These are phyloP conservation scores for Mesopsocus fuscifrons DNA, from an alignment of 2,888 invertebrate genomes.

Conservation along the genomic window DNA sequence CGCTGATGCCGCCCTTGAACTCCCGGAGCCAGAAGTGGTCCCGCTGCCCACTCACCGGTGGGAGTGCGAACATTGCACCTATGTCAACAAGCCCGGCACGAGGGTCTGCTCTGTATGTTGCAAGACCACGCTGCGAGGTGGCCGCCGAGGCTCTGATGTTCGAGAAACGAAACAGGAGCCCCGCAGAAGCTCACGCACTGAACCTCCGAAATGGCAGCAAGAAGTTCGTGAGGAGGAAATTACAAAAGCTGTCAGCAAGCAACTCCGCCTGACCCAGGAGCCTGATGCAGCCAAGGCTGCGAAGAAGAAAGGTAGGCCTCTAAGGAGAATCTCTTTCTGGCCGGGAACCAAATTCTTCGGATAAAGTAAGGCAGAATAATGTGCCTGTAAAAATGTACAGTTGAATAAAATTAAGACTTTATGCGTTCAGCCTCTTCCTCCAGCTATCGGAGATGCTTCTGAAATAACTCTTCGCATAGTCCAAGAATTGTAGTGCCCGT, in stretches of 20 bases:
- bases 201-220: not conserved
- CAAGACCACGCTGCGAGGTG: conserved; percentile 36
- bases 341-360: conserved; percentile 41
- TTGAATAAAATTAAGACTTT: too few species aligned
- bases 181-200: not conserved
- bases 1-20: conserved; percentile 16
- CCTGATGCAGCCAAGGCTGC: conserved; percentile 14
- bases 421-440: too few species aligned
- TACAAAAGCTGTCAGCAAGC: not conserved
- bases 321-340: conserved; percentile 52
- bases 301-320: conserved; percentile 44
- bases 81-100: conserved; percentile 59
- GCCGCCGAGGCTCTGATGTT: not conserved
- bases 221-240: not conserved
- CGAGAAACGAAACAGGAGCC: not conserved
- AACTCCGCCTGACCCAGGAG: not conserved
- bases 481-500: too few species aligned
- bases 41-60: conserved; percentile 40
- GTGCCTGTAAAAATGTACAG: not conserved
- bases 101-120: conserved; percentile 73
- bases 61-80: conserved; percentile 84
- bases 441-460: too few species aligned
- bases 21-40: conserved; percentile 23
- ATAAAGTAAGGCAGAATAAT: too few species aligned
- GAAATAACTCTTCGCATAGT: too few species aligned